phyloP scores from a whole-genome alignment of 2,797 vertebrate genomes.

The Pangasius krempfi region DNA sequence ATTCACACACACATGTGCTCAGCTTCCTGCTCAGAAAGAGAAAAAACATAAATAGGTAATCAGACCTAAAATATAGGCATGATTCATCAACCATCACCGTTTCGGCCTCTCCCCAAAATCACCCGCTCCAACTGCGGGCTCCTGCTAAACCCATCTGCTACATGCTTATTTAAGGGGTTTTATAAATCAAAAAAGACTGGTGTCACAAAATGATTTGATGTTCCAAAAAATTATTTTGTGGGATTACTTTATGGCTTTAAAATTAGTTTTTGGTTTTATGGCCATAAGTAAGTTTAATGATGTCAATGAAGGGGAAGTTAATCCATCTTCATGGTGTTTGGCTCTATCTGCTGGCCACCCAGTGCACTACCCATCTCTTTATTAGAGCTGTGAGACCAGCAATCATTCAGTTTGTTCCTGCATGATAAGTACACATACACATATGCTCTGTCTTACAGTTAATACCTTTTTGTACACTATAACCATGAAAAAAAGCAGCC shows the following conservation, averaged over 20 bases:
- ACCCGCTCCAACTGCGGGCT: neutral
- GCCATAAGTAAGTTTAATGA: neutral
- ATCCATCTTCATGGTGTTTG: slow-evolving; percentile 30
- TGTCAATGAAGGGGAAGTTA: neutral
- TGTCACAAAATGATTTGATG: neutral
- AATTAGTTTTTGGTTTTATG: neutral
- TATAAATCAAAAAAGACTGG: neutral
- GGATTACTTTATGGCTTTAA: no score
- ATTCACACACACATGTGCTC: neutral
- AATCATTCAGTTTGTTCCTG: neutral
- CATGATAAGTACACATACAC: neutral
- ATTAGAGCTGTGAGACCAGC: neutral
- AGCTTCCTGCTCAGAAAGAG: neutral
- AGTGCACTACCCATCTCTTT: neutral
- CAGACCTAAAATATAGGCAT: neutral
- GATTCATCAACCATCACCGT: slow-evolving; percentile 11
- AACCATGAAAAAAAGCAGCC: neutral
- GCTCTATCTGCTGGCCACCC: slow-evolving; percentile 39
- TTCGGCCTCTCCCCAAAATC: neutral
- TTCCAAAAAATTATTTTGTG: neutral
- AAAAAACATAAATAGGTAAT: neutral
- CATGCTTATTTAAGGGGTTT: neutral
- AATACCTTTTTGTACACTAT: neutral
- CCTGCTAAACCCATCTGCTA: slow-evolving; percentile 10
- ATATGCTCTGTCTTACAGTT: neutral